A percentile compares a stretch with the other conserved stretches of the same genome.
Evolutionary conservation across 2,113 vertebrate genomes (phyloP).

Genomic region (Callaeas wilsoni): DNA sequence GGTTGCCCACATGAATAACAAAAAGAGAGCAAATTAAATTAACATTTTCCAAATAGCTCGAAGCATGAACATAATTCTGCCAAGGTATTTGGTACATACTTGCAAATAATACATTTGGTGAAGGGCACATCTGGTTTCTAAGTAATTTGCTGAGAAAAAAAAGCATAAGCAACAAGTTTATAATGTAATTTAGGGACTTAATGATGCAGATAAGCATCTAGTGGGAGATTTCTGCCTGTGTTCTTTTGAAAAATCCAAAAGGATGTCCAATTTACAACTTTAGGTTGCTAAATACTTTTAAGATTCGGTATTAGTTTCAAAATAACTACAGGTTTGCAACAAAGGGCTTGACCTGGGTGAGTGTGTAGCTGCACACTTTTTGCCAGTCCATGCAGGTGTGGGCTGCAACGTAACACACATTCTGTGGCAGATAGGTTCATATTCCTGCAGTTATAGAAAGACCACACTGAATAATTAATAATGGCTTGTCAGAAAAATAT

Average conservation of each 20-base stretch:
- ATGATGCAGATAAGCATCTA: conserved; percentile 24
- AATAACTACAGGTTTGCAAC: neutral
- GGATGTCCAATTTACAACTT: neutral
- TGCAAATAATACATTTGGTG: neutral
- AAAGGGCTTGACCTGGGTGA: neutral
- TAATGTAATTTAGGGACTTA: conserved; percentile 7
- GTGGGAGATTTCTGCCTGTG: neutral
- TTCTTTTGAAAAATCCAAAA: neutral
- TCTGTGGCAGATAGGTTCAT: neutral
- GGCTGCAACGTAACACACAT: neutral
- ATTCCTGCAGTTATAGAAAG: neutral
- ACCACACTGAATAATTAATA: neutral
- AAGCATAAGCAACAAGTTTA: neutral
- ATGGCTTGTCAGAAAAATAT: neutral
- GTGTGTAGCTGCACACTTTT: neutral
- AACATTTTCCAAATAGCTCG: conserved; percentile 33
- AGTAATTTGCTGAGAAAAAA: neutral
- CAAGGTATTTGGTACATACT: neutral
- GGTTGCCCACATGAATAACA: neutral
- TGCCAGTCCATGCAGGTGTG: neutral
- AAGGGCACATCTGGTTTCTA: neutral
- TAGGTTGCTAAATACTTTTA: neutral
- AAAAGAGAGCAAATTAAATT: conserved; percentile 8
- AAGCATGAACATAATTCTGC: conserved; percentile 26
- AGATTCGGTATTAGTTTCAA: neutral